Evolutionary conservation across 2,113 vertebrate genomes (phyloP).

Genomic region (Lanius collurio): DNA sequence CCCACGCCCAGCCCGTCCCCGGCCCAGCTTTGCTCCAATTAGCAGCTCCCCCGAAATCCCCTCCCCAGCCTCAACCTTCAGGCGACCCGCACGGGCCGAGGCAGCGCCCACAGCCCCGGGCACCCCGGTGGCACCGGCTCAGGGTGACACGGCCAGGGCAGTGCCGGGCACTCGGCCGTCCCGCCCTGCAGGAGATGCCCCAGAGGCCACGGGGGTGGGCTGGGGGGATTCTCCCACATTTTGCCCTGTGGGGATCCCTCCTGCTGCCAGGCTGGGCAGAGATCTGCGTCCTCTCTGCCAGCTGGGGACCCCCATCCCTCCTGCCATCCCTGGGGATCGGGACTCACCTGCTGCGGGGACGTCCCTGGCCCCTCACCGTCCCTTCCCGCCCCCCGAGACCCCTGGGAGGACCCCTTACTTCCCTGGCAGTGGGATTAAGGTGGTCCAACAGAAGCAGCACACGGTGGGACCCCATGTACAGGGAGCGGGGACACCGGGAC

Average conservation of each 20-base stretch:
- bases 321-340: not conserved
- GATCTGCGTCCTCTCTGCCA: not conserved
- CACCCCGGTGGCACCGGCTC: not conserved
- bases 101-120: not conserved
- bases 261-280: not conserved
- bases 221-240: not conserved
- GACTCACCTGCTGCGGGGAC: not conserved
- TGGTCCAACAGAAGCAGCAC: not conserved
- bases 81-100: not conserved
- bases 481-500: accelerated
- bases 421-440: not conserved
- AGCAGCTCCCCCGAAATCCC: constrained; percentile 17
- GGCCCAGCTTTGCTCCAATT: constrained; percentile 35
- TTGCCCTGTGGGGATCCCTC: accelerated
- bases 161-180: not conserved
- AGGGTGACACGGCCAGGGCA: not conserved
- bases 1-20: constrained; percentile 31
- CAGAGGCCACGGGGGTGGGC: not conserved
- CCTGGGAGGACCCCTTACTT: too few relatives aligned
- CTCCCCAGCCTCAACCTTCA: constrained; percentile 23
- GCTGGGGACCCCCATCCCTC: too few relatives aligned
- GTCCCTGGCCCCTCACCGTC: accelerated
- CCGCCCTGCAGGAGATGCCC: not conserved
- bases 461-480: not conserved
- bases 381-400: not conserved